Evolutionary conservation across 92 coral and sea anemone genomes (phyloP), one percentile per base, ranked within the genome.

Genomic region (Bergia sp.): DNA sequence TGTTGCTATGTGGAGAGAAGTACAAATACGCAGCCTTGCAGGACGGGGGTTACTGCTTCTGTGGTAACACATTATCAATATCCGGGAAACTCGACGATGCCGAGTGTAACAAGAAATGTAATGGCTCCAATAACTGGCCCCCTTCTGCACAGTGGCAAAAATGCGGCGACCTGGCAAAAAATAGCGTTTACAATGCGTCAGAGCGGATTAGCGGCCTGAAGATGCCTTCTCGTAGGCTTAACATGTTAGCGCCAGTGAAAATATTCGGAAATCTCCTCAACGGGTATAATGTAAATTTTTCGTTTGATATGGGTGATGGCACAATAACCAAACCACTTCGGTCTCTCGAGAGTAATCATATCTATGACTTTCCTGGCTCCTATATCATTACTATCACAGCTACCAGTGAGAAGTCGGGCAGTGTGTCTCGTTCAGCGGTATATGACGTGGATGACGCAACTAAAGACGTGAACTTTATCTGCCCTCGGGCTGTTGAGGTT

Each of bases 21-120:
- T 96, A 93, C 92, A 92, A 91, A 74, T 96, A 93, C 93, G 98
- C 99, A 10, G 93, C 99, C 38, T 50, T 96, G 38, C 94, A 91
- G 53, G 86, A 91, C 58, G 96, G 96, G 1, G 88, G 84, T 15
- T 86, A 89, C 61, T 96, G 99, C 72, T 88, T 96, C 50, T 96
- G 99, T 91, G 95, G 96, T 16, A 89, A 93, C 86, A 55, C 90
- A 5, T 77, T 91, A 7, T 94, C 96, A 72, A 69, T 65, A 67
- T 67, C 92, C 83, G 90, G 93, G 85, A 91, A 92, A 73, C 93
- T 88, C 12, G 41, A 84, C 67, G 95, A 93, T 81, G 89, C 94
- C 5, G 89, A 93, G 37, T 96, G 99, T 71, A 58, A 41, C 86
- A 93, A 71, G 55, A 64, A 86, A 44, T 96, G 99, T 73, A 92